Base-by-base conservation (phyloP, 1,140 invertebrate species). In the Arion vulgaris region DNA sequence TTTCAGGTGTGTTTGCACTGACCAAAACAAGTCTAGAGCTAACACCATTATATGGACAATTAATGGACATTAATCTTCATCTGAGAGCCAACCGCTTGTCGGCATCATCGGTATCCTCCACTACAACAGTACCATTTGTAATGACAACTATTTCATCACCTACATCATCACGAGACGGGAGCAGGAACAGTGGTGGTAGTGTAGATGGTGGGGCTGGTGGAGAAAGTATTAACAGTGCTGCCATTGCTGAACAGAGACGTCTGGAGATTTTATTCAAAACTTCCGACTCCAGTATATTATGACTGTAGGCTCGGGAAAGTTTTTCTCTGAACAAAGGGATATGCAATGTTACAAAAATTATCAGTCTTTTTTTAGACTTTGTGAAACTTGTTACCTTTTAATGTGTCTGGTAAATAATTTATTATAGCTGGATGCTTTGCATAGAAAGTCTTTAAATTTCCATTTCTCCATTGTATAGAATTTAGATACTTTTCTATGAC, bases 31-130 rank as follows among this genome's bases (percentile, higher is more conserved):
- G 95, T 82, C 91, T 94, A 81, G 95, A 95, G 88, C 92, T 95
- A 84, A 93, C 93, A 4, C 94, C 95, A 79, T 93, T 95, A 57
- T 94, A 95, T 86, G 93, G 93, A 66, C 93, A 94, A 89, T 88
- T 96, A 71, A 94, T 95, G 93, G 94, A 95, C 87, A 94, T 94
- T 82, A 94, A 95, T 77, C 94, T 95, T 86, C 94, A 95, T 91
- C 86, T 91, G 92, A 93, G 2, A 93, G 94, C 84, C 32, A 81
- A 78, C 45, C 80, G 79, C 51, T 68, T 76, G 7, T 69, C 78
- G 9, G 23, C 86, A 4, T 74, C 77, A 7, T 57, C 85, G 7
- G 34, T 68, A 4, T 68, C 81, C 19, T 45, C 39, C 26, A 66
- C 78, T 15, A 76, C 41, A 5, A 41, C n/a, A 76, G 13, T 32